phyloP scores from a whole-genome alignment of 2,113 vertebrate species.

The Syngnathus scovelli region DNA sequence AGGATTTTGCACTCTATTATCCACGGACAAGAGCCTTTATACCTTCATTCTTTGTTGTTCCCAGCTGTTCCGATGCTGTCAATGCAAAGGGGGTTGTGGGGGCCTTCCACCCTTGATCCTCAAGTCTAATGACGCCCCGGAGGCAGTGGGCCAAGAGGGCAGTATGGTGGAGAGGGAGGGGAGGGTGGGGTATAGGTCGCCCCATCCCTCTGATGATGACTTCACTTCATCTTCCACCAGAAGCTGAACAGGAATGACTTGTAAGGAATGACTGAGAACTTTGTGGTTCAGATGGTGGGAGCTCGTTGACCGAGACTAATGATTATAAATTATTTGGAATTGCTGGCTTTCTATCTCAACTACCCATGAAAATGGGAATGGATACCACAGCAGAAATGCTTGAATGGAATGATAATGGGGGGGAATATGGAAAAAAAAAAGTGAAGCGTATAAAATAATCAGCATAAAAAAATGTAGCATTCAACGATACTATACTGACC shows the following conservation, averaged over 20 bases:
- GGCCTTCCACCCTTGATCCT: slow-evolving; percentile 44
- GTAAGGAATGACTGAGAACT: slow-evolving; percentile 6
- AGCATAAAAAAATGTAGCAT: too few species aligned
- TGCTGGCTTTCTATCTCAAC: background rate
- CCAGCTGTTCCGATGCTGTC: slow-evolving; percentile 42
- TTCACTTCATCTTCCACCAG: slow-evolving; percentile 8
- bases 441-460: too few species aligned
- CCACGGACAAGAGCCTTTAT: slow-evolving; percentile 38
- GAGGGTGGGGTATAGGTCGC: slow-evolving; percentile 47
- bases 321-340: background rate
- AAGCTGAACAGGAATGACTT: background rate
- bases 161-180: slow-evolving; percentile 51
- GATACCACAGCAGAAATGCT: background rate
- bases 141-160: slow-evolving; percentile 53
- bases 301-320: background rate
- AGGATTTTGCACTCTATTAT: slow-evolving; percentile 64
- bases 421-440: background rate
- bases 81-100: slow-evolving; percentile 31
- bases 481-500: slow-evolving; percentile 47
- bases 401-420: background rate
- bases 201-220: slow-evolving; percentile 17
- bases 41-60: slow-evolving; percentile 43
- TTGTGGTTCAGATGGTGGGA: background rate
- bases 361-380: background rate
- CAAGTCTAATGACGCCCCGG: slow-evolving; percentile 62